These are phyloP conservation scores for Mellilla xanthometata DNA, from an alignment of 2,888 invertebrate species.

Conservation along the genomic window DNA sequence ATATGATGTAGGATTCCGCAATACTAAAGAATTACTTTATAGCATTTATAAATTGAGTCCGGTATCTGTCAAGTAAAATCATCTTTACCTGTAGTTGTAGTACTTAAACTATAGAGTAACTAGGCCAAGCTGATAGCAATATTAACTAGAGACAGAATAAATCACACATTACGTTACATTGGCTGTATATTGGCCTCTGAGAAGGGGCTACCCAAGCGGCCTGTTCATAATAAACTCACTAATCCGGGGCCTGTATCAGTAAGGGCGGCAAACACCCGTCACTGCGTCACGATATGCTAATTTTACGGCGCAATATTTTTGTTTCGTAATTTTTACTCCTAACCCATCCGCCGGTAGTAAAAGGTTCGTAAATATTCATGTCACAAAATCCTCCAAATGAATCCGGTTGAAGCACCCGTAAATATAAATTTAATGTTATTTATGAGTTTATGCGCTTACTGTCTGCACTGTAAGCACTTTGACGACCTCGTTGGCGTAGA, in stretches of 20 bases:
- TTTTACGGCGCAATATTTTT: constrained; percentile 49
- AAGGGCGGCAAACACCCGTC: constrained; percentile 32
- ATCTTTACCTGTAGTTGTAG: too few species aligned
- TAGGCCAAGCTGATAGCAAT: too few species aligned
- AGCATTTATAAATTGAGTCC: too few species aligned
- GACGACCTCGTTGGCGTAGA: too few species aligned
- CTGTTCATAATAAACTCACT: background rate
- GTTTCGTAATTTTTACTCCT: constrained; percentile 43
- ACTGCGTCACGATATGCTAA: constrained; percentile 48
- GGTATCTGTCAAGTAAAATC: too few species aligned
- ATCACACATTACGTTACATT: too few species aligned
- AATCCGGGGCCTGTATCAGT: constrained; percentile 9
- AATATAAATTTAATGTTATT: constrained; percentile 14
- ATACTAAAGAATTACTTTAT: too few species aligned
- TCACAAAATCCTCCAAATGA: constrained; percentile 27
- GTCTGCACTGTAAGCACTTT: constrained; percentile 13
- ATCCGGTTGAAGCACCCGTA: constrained; percentile 10
- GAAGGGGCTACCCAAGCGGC: too few species aligned
- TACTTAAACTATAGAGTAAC: too few species aligned
- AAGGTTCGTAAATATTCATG: constrained; percentile 35
- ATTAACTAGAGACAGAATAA: too few species aligned
- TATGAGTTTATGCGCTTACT: constrained; percentile 8
- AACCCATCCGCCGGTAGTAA: constrained; percentile 35
- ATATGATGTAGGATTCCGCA: too few species aligned
- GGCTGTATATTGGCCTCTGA: too few species aligned